Evolutionary conservation across 35 echinoderm and acorn worm species (phyloP).

Genomic region (Heliocidaris erythrogramma): DNA sequence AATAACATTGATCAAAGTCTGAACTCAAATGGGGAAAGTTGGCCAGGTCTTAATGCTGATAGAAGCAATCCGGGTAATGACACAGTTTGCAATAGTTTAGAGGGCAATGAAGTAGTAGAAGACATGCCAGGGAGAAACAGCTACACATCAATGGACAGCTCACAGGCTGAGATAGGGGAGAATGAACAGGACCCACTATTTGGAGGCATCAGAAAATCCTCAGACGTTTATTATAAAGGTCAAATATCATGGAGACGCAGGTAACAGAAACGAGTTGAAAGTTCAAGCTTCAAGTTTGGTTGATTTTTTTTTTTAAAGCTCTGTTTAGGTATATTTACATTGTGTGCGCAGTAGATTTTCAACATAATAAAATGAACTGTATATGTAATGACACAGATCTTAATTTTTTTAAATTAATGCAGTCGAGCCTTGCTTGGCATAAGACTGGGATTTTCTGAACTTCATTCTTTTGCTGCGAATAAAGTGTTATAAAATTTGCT

Average conservation of each 20-base stretch:
- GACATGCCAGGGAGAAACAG: neutral
- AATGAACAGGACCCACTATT: conserved; percentile 7
- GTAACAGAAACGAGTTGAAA: neutral
- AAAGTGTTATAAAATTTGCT: no score
- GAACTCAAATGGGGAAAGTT: neutral
- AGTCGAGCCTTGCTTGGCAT: no score
- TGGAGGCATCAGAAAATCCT: neutral
- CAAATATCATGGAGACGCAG: neutral
- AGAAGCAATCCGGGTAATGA: neutral
- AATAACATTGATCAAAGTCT: neutral
- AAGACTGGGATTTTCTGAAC: no score
- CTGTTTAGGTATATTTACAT: neutral
- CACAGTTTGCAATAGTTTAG: neutral
- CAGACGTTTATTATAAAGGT: neutral
- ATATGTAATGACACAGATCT: no score
- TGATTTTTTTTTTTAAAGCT: neutral
- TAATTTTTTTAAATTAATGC: no score
- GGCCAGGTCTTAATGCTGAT: neutral
- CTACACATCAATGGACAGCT: neutral
- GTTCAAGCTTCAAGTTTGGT: no score
- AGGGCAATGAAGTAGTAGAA: neutral
- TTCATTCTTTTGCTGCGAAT: no score
- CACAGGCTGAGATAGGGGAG: neutral
- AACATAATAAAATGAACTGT: no score
- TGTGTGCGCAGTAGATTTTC: neutral